Evolutionary conservation across 2,113 vertebrate genomes (phyloP).

Genomic region (Pelmatolapia mariae): DNA sequence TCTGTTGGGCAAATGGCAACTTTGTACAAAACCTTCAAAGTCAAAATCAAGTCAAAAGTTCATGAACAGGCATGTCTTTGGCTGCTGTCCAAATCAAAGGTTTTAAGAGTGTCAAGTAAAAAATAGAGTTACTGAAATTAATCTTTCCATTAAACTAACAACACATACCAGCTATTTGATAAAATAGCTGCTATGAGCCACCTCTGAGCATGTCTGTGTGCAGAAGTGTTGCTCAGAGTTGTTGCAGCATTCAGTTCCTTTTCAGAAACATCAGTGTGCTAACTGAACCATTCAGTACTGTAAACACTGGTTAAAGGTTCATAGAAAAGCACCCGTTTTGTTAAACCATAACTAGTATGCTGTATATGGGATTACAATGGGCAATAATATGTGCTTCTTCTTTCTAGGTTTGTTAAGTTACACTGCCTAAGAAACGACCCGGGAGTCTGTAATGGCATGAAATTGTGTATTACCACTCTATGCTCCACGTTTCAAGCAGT

Average conservation of each 20-base stretch:
- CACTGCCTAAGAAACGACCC: not conserved
- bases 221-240: not conserved
- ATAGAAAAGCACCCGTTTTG: not conserved
- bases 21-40: not conserved
- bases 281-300: not conserved
- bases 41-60: not conserved
- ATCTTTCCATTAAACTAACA: not conserved
- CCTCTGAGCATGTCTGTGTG: not conserved
- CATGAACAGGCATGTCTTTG: not conserved
- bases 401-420: not conserved
- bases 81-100: not conserved
- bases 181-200: not conserved
- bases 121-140: not conserved
- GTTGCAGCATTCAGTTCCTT: not conserved
- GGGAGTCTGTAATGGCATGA: not conserved
- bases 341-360: not conserved
- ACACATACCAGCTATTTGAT: not conserved
- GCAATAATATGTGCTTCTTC: not conserved
- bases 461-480: not conserved
- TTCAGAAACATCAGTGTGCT: not conserved
- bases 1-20: not conserved
- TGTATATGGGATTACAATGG: not conserved
- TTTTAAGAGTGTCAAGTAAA: not conserved
- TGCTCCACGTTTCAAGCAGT: not conserved
- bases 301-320: slow-evolving; percentile 16